Evolutionary conservation across 2,113 vertebrate genomes (phyloP), one percentile per base, ranked within the genome.

Genomic region (Engystomops pustulosus): DNA sequence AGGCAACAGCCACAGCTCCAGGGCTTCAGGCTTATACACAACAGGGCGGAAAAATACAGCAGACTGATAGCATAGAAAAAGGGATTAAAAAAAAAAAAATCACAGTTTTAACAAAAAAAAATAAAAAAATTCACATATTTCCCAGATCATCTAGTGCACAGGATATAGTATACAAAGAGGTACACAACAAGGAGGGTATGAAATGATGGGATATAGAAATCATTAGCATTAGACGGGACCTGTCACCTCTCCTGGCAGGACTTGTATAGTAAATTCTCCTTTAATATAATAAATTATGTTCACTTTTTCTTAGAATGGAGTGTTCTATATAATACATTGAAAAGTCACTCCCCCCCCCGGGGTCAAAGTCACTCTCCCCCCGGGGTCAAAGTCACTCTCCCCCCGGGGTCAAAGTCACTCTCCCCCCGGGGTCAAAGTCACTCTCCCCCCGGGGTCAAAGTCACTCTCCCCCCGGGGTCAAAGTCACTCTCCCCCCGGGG

Each of bases 131-230:
- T 65, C 60, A 65, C 60, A 65, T 65, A 65, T 65, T 65, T 65
- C 60, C 60, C 60, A 65, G 60, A 65, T 65, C 60, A 65, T 17
- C 30, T 32, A 65, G 60, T 65, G 60, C 60, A 65, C 27, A 34
- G 60, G 30, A 65, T 65, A 34, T 34, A 34, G 60, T 32, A 65
- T 34, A 65, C 60, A 65, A 65, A 32, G 15, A 65, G 60, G 12
- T n/a, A 15, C 34, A 6, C 3, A 32, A 65, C 27, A 15, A 11
- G 25, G 0, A 15, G 12, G 25, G 30, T 25, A 25, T 60, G 55
- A 60, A 60, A 27, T 27, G 10, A 15, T 4, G 10, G 55, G 1
- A 65, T 32, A 27, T 17, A 65, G 14, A 32, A 18, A 17, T 65
- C 14, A 65, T 12, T n/a, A 53, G 55, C 25, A 62, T 17, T 62